Conservation (phyloP, 64 coral and sea anemone species). For the Montipora cactus region DNA sequence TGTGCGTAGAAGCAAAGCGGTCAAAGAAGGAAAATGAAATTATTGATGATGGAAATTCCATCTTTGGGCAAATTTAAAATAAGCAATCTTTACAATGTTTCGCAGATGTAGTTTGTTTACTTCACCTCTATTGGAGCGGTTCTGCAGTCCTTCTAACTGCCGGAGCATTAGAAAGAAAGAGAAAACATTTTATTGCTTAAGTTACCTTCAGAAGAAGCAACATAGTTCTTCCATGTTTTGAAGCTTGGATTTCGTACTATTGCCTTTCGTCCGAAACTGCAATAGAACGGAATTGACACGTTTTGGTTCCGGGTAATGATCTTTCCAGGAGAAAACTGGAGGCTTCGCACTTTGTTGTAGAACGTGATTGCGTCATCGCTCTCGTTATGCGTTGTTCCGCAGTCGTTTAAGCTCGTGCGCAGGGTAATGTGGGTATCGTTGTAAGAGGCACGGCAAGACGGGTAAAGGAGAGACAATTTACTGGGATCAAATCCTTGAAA, state of each 20-base stretch:
- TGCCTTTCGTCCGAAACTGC: conserved; percentile 32
- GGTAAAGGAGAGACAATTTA: conserved; percentile 8
- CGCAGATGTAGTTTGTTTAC: neutral
- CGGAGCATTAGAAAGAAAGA: neutral
- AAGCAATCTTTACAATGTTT: neutral
- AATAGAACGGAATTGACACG: conserved; percentile 35
- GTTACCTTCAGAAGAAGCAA: conserved; percentile 20
- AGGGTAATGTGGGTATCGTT: conserved; percentile 32
- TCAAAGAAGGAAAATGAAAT: neutral
- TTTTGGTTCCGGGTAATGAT: conserved; percentile 18
- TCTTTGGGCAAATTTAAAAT: neutral
- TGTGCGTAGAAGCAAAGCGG: neutral
- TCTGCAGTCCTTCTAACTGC: no score
- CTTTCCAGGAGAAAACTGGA: neutral
- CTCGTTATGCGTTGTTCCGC: conserved; percentile 28
- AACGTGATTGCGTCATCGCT: conserved; percentile 52
- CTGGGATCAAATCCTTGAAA: conserved; percentile 20
- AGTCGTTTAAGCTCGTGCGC: conserved; percentile 15
- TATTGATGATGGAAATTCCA: neutral
- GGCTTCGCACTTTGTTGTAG: conserved; percentile 43
- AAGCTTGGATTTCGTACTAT: conserved; percentile 38
- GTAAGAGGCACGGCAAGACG: conserved; percentile 3
- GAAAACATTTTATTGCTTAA: neutral
- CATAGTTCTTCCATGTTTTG: conserved; percentile 25
- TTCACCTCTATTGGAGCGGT: no score